These are phyloP conservation scores for Nansenia antarctica DNA, from an alignment of 2,113 vertebrate genomes.

Conservation along the genomic window DNA sequence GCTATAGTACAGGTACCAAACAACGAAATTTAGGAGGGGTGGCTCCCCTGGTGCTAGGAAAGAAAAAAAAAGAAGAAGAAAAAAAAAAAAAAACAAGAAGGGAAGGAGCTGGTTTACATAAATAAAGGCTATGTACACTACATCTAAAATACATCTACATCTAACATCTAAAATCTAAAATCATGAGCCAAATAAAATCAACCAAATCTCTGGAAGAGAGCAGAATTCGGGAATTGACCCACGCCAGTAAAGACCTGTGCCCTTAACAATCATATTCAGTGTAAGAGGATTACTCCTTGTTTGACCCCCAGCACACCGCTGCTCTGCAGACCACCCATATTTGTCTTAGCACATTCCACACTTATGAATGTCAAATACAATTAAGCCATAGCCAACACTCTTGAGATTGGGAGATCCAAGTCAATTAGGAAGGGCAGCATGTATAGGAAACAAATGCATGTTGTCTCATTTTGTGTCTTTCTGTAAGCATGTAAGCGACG, in stretches of 20 bases:
- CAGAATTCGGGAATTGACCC: slow-evolving; percentile 9
- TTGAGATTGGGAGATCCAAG: not conserved
- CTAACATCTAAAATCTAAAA: too few species aligned
- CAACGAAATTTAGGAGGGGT: too few species aligned
- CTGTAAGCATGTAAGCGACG: too few species aligned
- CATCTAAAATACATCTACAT: too few species aligned
- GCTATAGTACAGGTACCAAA: too few species aligned
- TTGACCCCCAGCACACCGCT: not conserved
- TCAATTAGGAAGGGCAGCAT: not conserved
- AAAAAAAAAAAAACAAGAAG: too few species aligned
- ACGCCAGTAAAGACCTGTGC: slow-evolving; percentile 13
- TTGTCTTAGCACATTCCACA: slow-evolving; percentile 36
- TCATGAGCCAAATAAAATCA: too few species aligned
- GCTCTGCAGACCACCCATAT: slow-evolving; percentile 34
- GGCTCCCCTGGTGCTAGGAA: too few species aligned
- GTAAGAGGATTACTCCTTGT: slow-evolving; percentile 42
- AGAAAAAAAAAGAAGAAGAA: too few species aligned
- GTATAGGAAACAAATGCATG: not conserved
- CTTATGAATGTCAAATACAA: slow-evolving; percentile 44
- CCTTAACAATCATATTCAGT: slow-evolving; percentile 8
- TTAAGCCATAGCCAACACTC: slow-evolving; percentile 13
- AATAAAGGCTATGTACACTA: too few species aligned
- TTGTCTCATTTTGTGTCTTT: not conserved
- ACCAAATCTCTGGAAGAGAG: too few species aligned
- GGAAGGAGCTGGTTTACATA: too few species aligned